phyloP scores from a whole-genome alignment of 2,113 vertebrate genomes.

The Aegotheles bennettii region DNA sequence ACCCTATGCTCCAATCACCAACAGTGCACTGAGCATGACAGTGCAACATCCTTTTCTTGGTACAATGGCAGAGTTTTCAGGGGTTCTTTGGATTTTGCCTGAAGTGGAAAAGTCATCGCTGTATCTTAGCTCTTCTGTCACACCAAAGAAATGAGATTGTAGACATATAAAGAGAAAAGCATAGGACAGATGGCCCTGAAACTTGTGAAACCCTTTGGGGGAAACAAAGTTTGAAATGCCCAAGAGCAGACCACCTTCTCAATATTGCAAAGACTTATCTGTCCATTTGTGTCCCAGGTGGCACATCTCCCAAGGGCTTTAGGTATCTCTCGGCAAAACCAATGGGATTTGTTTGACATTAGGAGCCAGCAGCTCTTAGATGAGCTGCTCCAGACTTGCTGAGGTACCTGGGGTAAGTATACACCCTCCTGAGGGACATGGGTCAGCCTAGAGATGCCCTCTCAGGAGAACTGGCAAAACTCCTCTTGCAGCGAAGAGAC shows the following conservation, averaged over 20 bases:
- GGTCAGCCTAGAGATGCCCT: background rate
- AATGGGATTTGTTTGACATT: background rate
- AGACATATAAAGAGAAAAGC: background rate
- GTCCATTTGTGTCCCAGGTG: background rate
- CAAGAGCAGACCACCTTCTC: background rate
- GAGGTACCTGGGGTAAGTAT: background rate
- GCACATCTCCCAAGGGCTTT: background rate
- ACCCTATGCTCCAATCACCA: background rate
- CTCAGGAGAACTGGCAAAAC: background rate
- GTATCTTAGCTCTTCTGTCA: background rate
- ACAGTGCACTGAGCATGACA: background rate
- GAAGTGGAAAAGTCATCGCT: background rate
- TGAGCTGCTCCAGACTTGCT: background rate
- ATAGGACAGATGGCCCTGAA: background rate
- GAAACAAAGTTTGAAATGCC: background rate
- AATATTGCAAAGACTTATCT: background rate
- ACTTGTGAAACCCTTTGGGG: background rate
- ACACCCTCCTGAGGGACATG: fast-evolving
- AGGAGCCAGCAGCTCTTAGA: background rate
- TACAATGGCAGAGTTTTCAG: background rate
- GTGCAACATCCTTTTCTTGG: background rate
- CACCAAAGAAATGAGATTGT: background rate
- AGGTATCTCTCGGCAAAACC: background rate
- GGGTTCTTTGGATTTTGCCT: background rate
- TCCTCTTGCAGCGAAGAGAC: background rate